phyloP scores from a whole-genome alignment of 1,140 invertebrate genomes.

The Bilobella aurantiaca region DNA sequence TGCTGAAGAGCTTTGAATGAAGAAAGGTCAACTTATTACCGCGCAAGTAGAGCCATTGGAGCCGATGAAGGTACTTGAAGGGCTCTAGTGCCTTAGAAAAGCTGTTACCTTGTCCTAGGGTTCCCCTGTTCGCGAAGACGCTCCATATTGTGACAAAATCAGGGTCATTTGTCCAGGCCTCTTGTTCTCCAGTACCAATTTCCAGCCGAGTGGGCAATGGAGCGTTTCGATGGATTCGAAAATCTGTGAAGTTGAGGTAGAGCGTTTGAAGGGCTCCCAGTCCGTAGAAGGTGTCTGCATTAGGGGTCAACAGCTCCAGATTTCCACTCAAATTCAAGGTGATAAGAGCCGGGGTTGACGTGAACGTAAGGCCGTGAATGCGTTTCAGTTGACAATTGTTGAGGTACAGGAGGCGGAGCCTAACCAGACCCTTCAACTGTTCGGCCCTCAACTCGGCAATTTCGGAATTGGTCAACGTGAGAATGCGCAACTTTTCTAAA shows the following conservation, averaged over 20 bases:
- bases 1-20: neutral
- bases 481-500: neutral
- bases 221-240: neutral
- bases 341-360: neutral
- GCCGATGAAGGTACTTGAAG: conserved; percentile 11
- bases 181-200: neutral
- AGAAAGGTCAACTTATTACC: conserved; percentile 13
- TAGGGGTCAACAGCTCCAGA: neutral
- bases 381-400: neutral
- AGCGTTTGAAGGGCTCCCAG: neutral
- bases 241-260: neutral
- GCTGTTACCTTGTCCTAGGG: neutral
- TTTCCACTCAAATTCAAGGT: conserved; percentile 1
- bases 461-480: neutral
- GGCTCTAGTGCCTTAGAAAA: neutral
- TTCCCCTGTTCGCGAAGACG: neutral
- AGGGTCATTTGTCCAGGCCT: neutral
- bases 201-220: neutral
- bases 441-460: neutral
- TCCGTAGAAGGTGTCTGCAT: conserved; percentile 17
- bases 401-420: conserved; percentile 2
- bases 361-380: conserved; percentile 17
- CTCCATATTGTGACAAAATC: neutral
- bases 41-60: neutral
- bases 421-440: conserved; percentile 11